Base-by-base conservation (phyloP, 2,888 invertebrate species). In the Sericinus montela region DNA sequence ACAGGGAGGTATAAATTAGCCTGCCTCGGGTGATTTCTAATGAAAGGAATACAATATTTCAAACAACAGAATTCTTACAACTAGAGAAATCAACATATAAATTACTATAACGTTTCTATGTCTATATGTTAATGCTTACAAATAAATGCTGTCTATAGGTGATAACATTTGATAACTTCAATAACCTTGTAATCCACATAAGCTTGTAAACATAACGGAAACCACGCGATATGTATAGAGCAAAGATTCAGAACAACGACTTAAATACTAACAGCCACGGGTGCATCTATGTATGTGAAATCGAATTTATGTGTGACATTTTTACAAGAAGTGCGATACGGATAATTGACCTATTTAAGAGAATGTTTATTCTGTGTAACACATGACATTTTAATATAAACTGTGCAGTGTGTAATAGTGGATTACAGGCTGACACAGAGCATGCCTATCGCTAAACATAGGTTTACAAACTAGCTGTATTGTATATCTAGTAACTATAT, bases 1-100 rank as follows among this genome's bases (percentile, higher is more conserved):
- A 62, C 53, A 49, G 50, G 56, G 55, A 59, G 57, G 52, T 60
- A 57, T 29, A 49, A 59, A 55, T 51, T 29, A 44, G 43, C 30
- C 44, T 28, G 49, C 60, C 48, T 15, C 30, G 32, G 38, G 34
- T 35, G 16, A 50, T 35, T 25, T 28, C n/a, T 35, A 7, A 29
- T 42, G 28, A 47, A 45, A 47, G 37, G 32, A 50, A 60, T 57
- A 61, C 59, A 62, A 10, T 32, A 32, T 13, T 32, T 72, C 68
- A 70, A 80, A 82, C 76, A 82, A 84, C 76, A 82, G 69, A 80
- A 73, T 67, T 60, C 83, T 83, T 86, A 86, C 54, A 64, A 69
- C 80, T 86, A 87, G 60, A 83, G 78, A 85, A 87, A 82, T 83
- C 86, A 88, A 87, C 86, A 73, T 82, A 87, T 87, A 87, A 87